Conservation (phyloP, 2,888 invertebrate species). For the Odontomyia ornata region DNA sequence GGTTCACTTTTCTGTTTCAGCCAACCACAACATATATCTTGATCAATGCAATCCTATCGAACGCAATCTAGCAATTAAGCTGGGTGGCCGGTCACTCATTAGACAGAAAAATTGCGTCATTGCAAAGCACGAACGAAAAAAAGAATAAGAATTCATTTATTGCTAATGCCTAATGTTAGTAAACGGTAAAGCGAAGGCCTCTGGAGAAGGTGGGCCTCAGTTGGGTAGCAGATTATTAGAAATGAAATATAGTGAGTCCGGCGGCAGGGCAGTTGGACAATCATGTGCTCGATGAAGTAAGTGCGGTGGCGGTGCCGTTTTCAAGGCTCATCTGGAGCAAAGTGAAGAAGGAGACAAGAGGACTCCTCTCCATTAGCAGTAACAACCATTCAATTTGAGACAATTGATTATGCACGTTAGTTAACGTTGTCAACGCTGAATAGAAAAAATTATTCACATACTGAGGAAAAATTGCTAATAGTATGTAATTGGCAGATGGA, state of each 20-base stretch:
- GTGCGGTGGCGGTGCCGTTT: not conserved
- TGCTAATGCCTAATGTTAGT: no score
- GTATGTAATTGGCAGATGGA: not conserved
- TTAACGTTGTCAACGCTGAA: not conserved
- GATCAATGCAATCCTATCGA: slow-evolving; percentile 3
- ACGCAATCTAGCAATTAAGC: not conserved
- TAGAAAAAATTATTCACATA: not conserved
- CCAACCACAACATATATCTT: not conserved
- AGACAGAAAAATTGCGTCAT: not conserved
- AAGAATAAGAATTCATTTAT: no score
- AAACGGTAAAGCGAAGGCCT: no score
- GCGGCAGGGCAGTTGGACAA: not conserved
- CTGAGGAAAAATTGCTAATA: not conserved
- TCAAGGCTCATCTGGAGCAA: not conserved
- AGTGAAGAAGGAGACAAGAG: not conserved
- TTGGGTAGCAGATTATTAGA: not conserved
- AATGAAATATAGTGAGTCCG: not conserved
- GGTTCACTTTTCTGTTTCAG: no score
- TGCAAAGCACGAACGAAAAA: not conserved
- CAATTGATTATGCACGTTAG: not conserved
- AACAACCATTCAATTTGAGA: not conserved
- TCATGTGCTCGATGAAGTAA: not conserved
- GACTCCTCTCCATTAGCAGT: not conserved
- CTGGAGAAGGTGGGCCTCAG: not conserved
- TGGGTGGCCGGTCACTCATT: not conserved